phyloP scores from a whole-genome alignment of 2,888 invertebrate species.

The Oxytorus armatus region DNA sequence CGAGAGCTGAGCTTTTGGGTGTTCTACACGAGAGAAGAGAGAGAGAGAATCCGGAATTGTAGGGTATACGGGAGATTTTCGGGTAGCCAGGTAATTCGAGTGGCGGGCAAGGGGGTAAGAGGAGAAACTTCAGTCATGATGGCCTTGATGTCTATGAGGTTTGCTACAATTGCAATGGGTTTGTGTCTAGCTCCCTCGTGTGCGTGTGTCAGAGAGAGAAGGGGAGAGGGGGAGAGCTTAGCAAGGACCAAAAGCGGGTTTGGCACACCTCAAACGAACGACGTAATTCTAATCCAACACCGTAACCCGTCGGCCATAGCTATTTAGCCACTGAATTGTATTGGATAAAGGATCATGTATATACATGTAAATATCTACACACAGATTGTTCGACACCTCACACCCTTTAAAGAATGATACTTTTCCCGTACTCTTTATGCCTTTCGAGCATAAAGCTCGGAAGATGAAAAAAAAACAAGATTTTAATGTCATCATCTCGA shows the following conservation, averaged over 20 bases:
- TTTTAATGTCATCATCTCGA: background rate
- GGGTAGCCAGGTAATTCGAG: constrained; percentile 65
- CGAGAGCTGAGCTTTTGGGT: constrained; percentile 57
- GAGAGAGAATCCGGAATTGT: constrained; percentile 40
- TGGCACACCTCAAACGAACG: constrained; percentile 81
- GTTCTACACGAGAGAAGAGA: constrained; percentile 53
- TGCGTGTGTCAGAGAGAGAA: too few relatives aligned
- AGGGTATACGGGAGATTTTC: constrained; percentile 64
- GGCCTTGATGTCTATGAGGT: constrained; percentile 59
- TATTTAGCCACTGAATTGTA: constrained; percentile 81
- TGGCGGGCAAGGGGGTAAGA: constrained; percentile 25
- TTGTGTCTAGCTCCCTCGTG: constrained; percentile 45
- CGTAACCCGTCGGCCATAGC: constrained; percentile 79
- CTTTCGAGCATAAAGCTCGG: background rate
- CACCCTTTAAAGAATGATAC: background rate
- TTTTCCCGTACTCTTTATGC: background rate
- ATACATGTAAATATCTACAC: background rate
- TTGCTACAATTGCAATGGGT: constrained; percentile 39
- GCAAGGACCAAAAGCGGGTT: constrained; percentile 66
- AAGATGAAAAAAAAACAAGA: background rate
- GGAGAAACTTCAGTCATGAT: constrained; percentile 33
- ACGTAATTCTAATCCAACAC: constrained; percentile 82
- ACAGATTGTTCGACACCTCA: constrained; percentile 9
- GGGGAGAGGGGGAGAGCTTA: constrained; percentile 53
- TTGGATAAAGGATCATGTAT: constrained; percentile 74